Base-by-base conservation (phyloP, 2,113 vertebrate species). In the Redunca redunca region DNA sequence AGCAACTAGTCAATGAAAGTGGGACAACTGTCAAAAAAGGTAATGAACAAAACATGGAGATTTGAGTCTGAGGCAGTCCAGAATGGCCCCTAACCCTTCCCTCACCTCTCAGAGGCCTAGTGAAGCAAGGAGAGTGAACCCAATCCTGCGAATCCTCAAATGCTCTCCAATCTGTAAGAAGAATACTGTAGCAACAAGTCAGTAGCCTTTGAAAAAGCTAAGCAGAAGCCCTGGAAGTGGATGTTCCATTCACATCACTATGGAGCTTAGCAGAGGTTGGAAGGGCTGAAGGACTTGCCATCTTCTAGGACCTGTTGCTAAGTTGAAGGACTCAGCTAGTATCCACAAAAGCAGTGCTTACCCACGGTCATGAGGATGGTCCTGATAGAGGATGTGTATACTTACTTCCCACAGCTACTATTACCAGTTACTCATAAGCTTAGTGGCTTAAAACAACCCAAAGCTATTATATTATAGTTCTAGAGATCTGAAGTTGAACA, bases 161-260 rank as follows among this genome's bases (percentile, higher is more conserved):
- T 2, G 23, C 1, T 23, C 28, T 23, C 23, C 26, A 19, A 6
- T 28, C 30, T 55, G 55, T 57, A 64, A 55, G 36, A 33, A 9
- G 3, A 6, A 58, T 36, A 14, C 28, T 30, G 1, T 6, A 36
- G 83, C 50, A 33, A 40, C 12, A 48, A 58, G 25, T 40, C 25
- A n/a, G 57, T 11, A 53, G 40, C 16, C 50, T 50, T 80, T 13
- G 25, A 16, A 36, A 77, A 48, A 40, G 40, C 25, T 2, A 21
- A 81, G 46, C 9, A 14, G 2, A 40, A 40, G 58, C 30, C 25
- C 19, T 43, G 10, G 50, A 19, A 26, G 33, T 33, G 5, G 13
- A 40, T 81, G 48, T 33, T 40, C 26, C 2, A 2, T 7, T n/a
- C 19, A 1, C 6, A 21, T n/a, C 25, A 28, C 77, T 5, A 0